Conservation (phyloP, 2,113 vertebrate genomes). For the Chiloscyllium plagiosum region DNA sequence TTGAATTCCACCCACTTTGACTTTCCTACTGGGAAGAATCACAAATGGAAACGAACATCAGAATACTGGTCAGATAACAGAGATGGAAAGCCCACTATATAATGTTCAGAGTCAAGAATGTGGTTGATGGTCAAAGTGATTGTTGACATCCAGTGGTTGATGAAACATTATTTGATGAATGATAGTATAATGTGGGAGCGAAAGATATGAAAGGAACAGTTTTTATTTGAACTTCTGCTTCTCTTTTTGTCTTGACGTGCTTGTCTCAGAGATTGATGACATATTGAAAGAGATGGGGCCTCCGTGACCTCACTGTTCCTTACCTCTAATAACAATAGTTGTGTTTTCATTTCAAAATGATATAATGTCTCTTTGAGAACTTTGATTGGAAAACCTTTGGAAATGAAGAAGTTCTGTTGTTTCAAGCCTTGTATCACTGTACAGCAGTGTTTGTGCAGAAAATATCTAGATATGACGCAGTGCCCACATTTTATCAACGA, state of each 20-base stretch:
- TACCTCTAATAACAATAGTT: not conserved
- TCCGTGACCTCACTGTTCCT: not conserved
- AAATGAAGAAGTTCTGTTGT: not conserved
- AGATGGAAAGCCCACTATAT: not conserved
- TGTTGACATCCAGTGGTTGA: not conserved
- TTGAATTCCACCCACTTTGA: not conserved
- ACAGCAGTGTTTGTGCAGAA: not conserved
- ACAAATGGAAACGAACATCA: not conserved
- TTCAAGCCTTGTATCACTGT: not conserved
- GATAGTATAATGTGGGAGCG: not conserved
- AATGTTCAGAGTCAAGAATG: not conserved
- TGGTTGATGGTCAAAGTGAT: not conserved
- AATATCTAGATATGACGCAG: not conserved
- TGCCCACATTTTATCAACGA: not conserved
- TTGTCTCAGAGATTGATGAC: not conserved
- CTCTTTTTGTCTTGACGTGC: not conserved
- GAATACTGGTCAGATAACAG: not conserved
- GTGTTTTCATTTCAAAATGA: not conserved
- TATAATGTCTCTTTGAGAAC: not conserved
- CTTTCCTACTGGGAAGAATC: not conserved
- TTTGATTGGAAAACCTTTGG: not conserved
- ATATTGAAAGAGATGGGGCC: conserved; percentile 17
- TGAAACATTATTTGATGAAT: not conserved
- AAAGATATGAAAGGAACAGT: not conserved
- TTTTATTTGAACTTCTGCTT: not conserved